Evolutionary conservation across 2,113 vertebrate species (phyloP), one percentile per base, ranked within the genome.

Genomic region (Martes martes): DNA sequence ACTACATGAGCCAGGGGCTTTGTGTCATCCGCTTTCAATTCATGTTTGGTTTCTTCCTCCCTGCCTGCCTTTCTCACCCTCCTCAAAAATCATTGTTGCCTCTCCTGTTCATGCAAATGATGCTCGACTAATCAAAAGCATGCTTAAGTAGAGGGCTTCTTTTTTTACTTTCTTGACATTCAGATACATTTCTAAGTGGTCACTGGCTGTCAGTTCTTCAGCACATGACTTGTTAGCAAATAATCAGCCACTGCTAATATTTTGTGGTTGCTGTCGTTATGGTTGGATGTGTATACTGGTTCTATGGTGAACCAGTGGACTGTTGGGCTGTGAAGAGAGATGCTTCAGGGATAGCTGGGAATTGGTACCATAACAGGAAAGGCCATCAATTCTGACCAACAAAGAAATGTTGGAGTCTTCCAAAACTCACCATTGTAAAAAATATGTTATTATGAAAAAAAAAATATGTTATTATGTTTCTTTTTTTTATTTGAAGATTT

Each of bases 21-120:
- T 82, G 45, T 78, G n/a, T 95, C 97, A 97, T 97, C 94, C 97
- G 96, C 94, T 97, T 97, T 92, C 91, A 96, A 89, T 97, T 97
- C 15, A 0, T 86, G 59, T 79, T 97, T 86, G 76, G 71, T 92
- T 96, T 96, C 84, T 76, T 67, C 52, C 45, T 90, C 50, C 11
- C n/a, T 73, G 50, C 55, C 78, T 79, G 83, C n/a, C 95, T 91
- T 96, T 91, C 76, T 89, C 39, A 50, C 42, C 52, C 90, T 97
- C 71, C 82, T 96, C 78, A 82, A 57, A 95, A 95, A 90, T 95
- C 74, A 45, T 52, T 80, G 88, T 93, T 92, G 69, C 92, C 73
- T 95, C 79, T 92, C 7, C 71, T 81, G 14, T 96, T 67, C 84
- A 39, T 81, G 52, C 18, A 73, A n/a, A 80, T 69, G 47, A 71